phyloP scores from a whole-genome alignment of 2,888 invertebrate genomes.

The Allacma fusca region DNA sequence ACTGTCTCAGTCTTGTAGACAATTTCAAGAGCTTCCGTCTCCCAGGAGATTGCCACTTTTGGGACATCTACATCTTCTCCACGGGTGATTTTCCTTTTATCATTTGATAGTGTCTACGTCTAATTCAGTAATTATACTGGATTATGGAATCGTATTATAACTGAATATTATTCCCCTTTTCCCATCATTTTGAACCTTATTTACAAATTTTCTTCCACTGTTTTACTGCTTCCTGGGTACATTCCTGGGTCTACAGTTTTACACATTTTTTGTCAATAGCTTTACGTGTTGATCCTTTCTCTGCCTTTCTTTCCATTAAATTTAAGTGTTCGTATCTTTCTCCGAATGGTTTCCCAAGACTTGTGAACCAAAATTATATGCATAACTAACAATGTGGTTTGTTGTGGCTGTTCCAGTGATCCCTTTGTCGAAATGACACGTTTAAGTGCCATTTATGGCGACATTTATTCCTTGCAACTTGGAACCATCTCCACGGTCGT shows the following conservation, averaged over 20 bases:
- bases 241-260: too few species aligned
- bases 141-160: too few species aligned
- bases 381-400: too few species aligned
- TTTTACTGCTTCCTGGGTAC: too few species aligned
- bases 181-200: too few species aligned
- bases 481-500: slow-evolving; percentile 59
- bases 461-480: slow-evolving; percentile 59
- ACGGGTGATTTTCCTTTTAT: slow-evolving; percentile 53
- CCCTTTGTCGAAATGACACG: slow-evolving; percentile 57
- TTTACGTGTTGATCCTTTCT: neutral
- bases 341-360: neutral
- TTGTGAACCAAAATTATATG: too few species aligned
- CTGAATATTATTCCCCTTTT: too few species aligned
- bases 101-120: neutral
- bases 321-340: neutral
- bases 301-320: slow-evolving; percentile 1
- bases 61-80: slow-evolving; percentile 59
- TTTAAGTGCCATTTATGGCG: slow-evolving; percentile 57
- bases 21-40: slow-evolving; percentile 47
- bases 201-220: too few species aligned
- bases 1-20: neutral
- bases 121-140: too few species aligned
- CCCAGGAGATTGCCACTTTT: slow-evolving; percentile 56
- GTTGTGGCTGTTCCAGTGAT: slow-evolving; percentile 51
- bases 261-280: too few species aligned